Conservation (phyloP, 35 echinoderm and acorn worm genomes). For the Chiridota heheva region DNA sequence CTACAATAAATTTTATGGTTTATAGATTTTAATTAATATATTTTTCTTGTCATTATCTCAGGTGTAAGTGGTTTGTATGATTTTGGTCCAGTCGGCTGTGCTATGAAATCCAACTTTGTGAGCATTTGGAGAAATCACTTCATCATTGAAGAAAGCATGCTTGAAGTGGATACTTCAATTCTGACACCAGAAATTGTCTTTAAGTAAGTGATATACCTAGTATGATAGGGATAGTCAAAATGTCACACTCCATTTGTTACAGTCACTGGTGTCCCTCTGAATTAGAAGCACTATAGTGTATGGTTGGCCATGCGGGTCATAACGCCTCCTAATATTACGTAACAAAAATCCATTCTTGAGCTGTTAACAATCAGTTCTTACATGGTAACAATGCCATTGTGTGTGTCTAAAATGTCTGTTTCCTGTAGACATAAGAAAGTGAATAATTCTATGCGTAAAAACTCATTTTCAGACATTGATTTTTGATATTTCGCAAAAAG, state of each 20-base stretch:
- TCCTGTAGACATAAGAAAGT: too few species aligned
- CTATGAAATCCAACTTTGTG: constrained; percentile 90
- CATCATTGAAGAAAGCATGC: constrained; percentile 95
- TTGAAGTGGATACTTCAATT: constrained; percentile 85
- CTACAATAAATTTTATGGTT: neutral
- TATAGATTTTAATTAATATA: neutral
- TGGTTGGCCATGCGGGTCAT: too few species aligned
- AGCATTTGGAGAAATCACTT: constrained; percentile 92
- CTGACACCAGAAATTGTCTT: constrained; percentile 87
- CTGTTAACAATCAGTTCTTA: too few species aligned
- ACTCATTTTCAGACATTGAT: too few species aligned
- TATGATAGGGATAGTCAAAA: neutral
- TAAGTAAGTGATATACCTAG: constrained; percentile 59
- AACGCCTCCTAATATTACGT: too few species aligned
- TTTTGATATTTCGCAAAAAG: too few species aligned
- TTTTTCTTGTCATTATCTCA: too few species aligned
- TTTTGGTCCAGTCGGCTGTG: constrained; percentile 95
- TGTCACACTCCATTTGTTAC: neutral
- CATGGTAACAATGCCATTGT: too few species aligned
- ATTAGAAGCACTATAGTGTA: too few species aligned
- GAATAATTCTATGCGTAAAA: too few species aligned
- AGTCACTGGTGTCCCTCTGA: neutral
- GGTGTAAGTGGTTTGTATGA: constrained; percentile 98
- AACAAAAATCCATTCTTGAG: too few species aligned
- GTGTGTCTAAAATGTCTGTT: too few species aligned